Evolutionary conservation across 35 echinoderm and acorn worm genomes (phyloP).

Genomic region (Anneissia japonica): DNA sequence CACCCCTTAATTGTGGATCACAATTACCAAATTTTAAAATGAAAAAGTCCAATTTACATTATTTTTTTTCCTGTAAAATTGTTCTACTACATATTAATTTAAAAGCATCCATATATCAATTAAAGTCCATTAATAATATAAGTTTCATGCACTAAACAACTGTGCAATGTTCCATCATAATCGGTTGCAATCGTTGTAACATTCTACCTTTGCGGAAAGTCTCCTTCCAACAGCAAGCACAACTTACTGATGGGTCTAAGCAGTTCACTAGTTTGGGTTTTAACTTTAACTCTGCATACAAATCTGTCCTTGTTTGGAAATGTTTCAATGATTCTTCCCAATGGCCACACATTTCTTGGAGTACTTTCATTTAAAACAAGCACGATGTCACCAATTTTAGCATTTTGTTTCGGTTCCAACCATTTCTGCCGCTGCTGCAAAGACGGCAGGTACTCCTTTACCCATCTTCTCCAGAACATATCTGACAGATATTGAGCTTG

Average conservation of each 20-base stretch:
- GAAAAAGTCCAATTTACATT: too few relatives aligned
- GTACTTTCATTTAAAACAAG: conserved; percentile 38
- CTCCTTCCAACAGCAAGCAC: conserved; percentile 39
- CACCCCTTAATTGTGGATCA: too few relatives aligned
- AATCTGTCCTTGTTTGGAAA: conserved; percentile 51
- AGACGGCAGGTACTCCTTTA: conserved; percentile 50
- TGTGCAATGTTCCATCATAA: too few relatives aligned
- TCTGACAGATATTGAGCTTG: conserved; percentile 48
- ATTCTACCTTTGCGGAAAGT: not conserved
- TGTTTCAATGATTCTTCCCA: conserved; percentile 22
- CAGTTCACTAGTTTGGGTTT: conserved; percentile 7
- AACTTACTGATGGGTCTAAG: conserved; percentile 54
- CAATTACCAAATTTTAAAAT: too few relatives aligned
- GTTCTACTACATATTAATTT: too few relatives aligned
- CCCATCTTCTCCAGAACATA: conserved; percentile 56
- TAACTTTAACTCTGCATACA: conserved; percentile 53
- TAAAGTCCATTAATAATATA: too few relatives aligned
- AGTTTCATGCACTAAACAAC: too few relatives aligned
- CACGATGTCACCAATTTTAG: conserved; percentile 37
- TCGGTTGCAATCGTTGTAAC: too few relatives aligned
- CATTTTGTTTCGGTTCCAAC: conserved; percentile 28
- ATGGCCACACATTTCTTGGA: conserved; percentile 36
- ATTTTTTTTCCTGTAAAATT: too few relatives aligned
- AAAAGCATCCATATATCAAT: too few relatives aligned
- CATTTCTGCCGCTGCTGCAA: conserved; percentile 56